Evolutionary conservation across 2,888 invertebrate species (phyloP).

Genomic region (Crepidodera aurea): DNA sequence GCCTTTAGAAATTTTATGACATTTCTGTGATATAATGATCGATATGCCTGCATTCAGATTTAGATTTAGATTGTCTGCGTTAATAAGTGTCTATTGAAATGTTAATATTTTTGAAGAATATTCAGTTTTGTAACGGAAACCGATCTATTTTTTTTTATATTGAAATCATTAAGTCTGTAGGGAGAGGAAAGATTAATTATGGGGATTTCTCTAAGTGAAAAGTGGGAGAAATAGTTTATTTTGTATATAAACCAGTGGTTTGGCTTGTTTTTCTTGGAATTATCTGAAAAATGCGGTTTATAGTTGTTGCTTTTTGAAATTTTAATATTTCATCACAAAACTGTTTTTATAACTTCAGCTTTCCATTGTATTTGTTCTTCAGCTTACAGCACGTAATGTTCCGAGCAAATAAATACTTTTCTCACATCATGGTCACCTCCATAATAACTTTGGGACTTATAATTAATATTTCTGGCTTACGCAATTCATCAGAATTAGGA

Average conservation of each 20-base stretch:
- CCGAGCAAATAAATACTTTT: neutral
- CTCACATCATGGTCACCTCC: neutral
- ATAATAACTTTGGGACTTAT: slow-evolving; percentile 16
- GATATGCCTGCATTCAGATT: slow-evolving; percentile 27
- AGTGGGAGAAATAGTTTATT: no score
- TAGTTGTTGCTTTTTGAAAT: no score
- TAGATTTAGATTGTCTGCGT: slow-evolving; percentile 11
- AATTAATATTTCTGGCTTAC: slow-evolving; percentile 25
- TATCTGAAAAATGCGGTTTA: no score
- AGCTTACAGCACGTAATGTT: neutral
- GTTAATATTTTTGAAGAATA: slow-evolving; percentile 17
- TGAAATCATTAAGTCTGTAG: neutral
- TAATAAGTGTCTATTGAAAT: slow-evolving; percentile 26
- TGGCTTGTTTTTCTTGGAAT: no score
- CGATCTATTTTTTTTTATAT: neutral
- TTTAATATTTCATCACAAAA: no score
- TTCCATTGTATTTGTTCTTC: neutral
- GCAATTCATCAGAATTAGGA: slow-evolving; percentile 25
- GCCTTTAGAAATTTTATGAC: slow-evolving; percentile 34
- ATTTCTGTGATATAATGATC: slow-evolving; percentile 25
- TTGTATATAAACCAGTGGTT: no score
- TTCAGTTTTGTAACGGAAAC: slow-evolving; percentile 12
- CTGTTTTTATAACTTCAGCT: neutral
- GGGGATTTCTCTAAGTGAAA: no score
- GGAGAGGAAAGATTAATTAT: no score